Conservation (phyloP, 1,140 invertebrate species). For the Vanessa tameamea region DNA sequence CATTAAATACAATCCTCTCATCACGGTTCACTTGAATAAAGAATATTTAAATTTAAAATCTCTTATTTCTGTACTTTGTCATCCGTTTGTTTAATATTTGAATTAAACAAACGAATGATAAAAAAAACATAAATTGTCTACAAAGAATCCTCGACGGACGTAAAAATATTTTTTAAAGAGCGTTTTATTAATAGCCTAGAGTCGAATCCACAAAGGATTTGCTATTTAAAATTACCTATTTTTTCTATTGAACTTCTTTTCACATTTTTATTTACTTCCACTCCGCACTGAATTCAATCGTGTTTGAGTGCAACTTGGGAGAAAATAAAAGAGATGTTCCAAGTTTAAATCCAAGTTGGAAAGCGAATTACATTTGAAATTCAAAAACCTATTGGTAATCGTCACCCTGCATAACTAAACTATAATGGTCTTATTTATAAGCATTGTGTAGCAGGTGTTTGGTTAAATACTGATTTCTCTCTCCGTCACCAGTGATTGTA, state of each 20-base stretch:
- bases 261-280: neutral
- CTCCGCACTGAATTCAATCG: constrained; percentile 11
- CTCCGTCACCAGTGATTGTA: too few species aligned
- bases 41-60: too few species aligned
- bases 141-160: neutral
- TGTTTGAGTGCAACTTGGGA: constrained; percentile 16
- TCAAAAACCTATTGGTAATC: neutral
- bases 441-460: too few species aligned
- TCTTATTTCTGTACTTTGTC: too few species aligned
- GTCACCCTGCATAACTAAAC: neutral
- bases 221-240: neutral
- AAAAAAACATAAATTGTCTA: too few species aligned
- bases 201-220: neutral
- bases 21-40: too few species aligned
- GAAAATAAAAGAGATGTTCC: constrained; percentile 6
- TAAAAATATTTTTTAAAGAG: neutral
- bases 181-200: neutral
- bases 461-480: too few species aligned
- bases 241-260: neutral
- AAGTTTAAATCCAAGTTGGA: constrained; percentile 2
- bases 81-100: too few species aligned
- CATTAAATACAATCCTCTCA: too few species aligned
- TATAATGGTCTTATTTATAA: too few species aligned
- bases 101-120: too few species aligned
- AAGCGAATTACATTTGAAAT: constrained; percentile 12